Base-by-base conservation (phyloP, 2,113 vertebrate species). In the Dasyornis broadbenti region DNA sequence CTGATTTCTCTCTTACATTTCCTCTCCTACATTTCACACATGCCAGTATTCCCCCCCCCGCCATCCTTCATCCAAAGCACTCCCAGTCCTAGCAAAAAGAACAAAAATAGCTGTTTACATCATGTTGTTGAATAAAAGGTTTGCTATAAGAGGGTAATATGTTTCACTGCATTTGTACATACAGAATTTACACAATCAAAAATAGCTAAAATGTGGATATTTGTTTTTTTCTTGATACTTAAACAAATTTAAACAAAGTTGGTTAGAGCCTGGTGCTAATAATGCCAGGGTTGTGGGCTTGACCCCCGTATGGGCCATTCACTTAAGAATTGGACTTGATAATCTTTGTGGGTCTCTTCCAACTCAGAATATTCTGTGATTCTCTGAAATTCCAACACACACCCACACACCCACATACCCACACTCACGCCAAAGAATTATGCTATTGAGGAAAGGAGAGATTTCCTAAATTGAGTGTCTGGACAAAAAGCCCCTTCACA, bases 1-100 rank as follows among this genome's bases (percentile, higher is more conserved):
- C 91, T 83, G 88, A 84, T 89, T 95, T 92, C 66, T 89, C 78
- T 95, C 66, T 94, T 92, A 92, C 91, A 93, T 94, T 97, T 97
- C 90, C 86, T 95, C 65, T 96, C 86, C 86, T 95, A 73, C 37
- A 90, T 96, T 94, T 96, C 90, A 92, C 77, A 90, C 80, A 90
- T 92, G 59, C 83, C 45, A 93, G 72, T 85, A 65, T 77, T 91
- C 68, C 75, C 80, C 15, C 53, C 47, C 37, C 27, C 28, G 33
- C 22, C 35, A 64, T 76, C 52, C 90, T 93, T 95, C 61, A 92
- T 95, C 35, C 50, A 82, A 86, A 94, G 31, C 56, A 60, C 39
- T 96, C n/a, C 33, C 68, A 94, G 59, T 91, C 59, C 73, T 92
- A 89, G 44, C 49, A 80, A 85, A 96, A 95, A 75, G 86, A 79